Conservation (phyloP, 2,888 invertebrate genomes). For the Dynastes grantii region DNA sequence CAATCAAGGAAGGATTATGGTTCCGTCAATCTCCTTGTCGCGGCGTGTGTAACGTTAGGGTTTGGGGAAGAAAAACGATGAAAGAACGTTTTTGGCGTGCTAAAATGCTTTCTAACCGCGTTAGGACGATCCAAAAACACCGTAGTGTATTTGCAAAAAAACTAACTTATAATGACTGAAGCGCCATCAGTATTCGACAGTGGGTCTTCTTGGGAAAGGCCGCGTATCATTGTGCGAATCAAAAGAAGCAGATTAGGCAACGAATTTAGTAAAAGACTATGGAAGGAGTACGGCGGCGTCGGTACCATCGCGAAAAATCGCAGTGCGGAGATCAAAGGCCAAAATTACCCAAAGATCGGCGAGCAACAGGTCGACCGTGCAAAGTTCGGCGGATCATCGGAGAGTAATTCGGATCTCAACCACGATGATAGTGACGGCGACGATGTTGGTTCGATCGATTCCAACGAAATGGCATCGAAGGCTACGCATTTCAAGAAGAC, state of each 20-base stretch:
- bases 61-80: not conserved
- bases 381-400: not conserved
- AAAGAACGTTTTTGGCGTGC: not conserved
- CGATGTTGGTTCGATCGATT: not conserved
- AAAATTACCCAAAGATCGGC: not conserved
- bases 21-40: not conserved
- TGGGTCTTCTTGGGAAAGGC: not conserved
- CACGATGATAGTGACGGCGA: not conserved
- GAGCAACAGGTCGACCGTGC: not conserved
- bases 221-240: constrained; percentile 34
- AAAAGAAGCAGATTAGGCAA: constrained; percentile 16
- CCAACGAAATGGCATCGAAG: not conserved
- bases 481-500: not conserved
- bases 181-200: not conserved
- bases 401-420: not conserved
- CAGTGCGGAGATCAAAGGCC: not conserved
- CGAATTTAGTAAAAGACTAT: constrained; percentile 5
- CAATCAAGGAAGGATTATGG: constrained; percentile 9
- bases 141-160: not conserved
- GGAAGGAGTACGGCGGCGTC: constrained; percentile 27
- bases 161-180: constrained; percentile 36
- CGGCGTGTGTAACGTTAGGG: not conserved
- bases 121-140: constrained; percentile 8
- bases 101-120: not conserved
- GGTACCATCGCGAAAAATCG: not conserved